Evolutionary conservation across 1,140 invertebrate genomes (phyloP), one percentile per base, ranked within the genome.

Genomic region (Caenorhabditis brenneri): DNA sequence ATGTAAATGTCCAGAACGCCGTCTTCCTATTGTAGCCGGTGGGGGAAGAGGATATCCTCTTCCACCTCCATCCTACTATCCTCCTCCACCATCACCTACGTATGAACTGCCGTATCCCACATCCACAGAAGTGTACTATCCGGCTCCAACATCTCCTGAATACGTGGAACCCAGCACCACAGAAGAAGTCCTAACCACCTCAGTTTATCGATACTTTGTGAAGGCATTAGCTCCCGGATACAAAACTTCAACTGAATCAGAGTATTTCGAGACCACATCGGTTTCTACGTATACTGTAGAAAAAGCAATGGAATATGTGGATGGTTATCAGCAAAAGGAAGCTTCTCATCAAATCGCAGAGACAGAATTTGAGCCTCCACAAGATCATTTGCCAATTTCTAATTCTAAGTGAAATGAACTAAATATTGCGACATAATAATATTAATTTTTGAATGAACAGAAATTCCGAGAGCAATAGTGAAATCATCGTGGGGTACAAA

Each of bases 1-100:
- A 10, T 60, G 58, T n/a, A 60, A 60, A n/a, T 60, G 58, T 36
- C 58, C 58, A 15, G 58, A 60, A 60, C 58, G 58, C 33, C 58
- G 51, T 55, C 51, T 15, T n/a, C 24, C 51, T 24, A 22, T 55
- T 27, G 51, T 10, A 51, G n/a, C n/a, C n/a, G 42, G 42, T 12
- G 19, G 19, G 5, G 48, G 48, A 10, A n/a, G 48, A 19, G 48
- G 48, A 51, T 51, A 51, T 51, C 15, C 48, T 19, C 48, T 51
- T 10, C 9, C 48, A 51, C 48, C 48, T 19, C 48, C 15, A 51
- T n/a, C 48, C 6, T 15, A 16, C 27, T 55, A 55, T 27, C 51
- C n/a, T 4, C 5, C 4, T n/a, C 51, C 51, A 9, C 51, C n/a
- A 27, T 27, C 51, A 9, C 5, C 22, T n/a, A 5, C 16, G 6